Evolutionary conservation across 2,797 vertebrate species (phyloP), one percentile per base, ranked within the genome.

Genomic region (Bradypus variegatus): DNA sequence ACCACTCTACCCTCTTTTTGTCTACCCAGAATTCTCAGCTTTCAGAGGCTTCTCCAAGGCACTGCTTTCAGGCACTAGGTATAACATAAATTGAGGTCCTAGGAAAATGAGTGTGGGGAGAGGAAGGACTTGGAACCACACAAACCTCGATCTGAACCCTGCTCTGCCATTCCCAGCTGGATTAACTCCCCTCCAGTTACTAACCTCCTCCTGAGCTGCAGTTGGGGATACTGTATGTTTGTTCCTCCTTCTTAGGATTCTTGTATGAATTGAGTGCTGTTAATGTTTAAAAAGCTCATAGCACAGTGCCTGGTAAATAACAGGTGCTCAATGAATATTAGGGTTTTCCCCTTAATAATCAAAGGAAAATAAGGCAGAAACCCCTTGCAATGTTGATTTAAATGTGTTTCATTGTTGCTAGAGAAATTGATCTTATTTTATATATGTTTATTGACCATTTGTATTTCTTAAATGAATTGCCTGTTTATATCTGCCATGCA

Each of bases 231-330:
- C 11, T 38, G 2, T 70, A 14, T n/a, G 2, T 70, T 38, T 87
- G 64, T 81, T 75, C 41, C 86, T 70, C 16, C 33, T 77, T 79
- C 55, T 78, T 64, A n/a, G 55, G 45, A n/a, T 45, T 75, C 89
- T 65, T 77, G 53, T 55, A 21, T 72, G 41, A 58, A 31, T 27
- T 36, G 83, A 88, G 62, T 88, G n/a, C 36, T 33, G 23, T 50
- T 83, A 48, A 87, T 48, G n/a, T 92, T 89, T 86, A 48, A 31
- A 83, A 86, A 77, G 23, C 62, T 77, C 79, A 87, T 48, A 89
- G 55, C 85, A 60, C 53, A 72, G n/a, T 33, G 13, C 38, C 23
- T 45, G 62, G 45, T 15, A 60, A 58, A 77, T 29, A 83, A 48
- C 67, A 86, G 19, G 14, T 50, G 21, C 29, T 88, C 76, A 38